Conservation (phyloP, 2,113 vertebrate genomes). For the Hemiscyllium ocellatum region DNA sequence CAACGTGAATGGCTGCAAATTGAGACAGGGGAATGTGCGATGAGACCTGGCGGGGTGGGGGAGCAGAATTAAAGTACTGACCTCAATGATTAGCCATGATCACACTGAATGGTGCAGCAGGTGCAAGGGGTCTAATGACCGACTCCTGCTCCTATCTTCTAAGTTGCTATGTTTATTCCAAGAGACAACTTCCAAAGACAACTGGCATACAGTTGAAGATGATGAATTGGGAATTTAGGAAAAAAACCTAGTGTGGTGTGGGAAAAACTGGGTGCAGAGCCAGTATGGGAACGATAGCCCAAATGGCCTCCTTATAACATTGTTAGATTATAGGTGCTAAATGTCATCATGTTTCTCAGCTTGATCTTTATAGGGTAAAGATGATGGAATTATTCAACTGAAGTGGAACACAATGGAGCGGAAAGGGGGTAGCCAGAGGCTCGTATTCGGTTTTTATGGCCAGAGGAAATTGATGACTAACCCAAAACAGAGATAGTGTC, state of each 20-base stretch:
- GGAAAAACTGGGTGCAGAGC: background rate
- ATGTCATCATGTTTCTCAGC: background rate
- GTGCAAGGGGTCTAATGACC: no score
- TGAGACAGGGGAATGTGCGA: no score
- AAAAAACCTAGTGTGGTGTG: background rate
- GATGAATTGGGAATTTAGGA: no score
- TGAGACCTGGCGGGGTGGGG: no score
- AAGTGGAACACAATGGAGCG: background rate
- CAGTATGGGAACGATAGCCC: background rate
- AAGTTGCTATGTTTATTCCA: no score
- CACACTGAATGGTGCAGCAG: no score
- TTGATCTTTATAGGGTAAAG: background rate
- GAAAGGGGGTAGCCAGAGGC: background rate
- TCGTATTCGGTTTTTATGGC: background rate
- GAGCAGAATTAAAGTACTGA: no score
- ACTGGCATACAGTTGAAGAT: no score
- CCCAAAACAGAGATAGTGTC: no score
- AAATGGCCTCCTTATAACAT: background rate
- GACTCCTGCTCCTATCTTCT: no score
- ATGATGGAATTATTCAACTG: background rate
- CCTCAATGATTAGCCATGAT: no score
- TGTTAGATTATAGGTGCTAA: background rate
- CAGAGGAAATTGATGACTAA: background rate
- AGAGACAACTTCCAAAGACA: background rate
- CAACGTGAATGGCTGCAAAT: no score